phyloP scores from a whole-genome alignment of 2,888 invertebrate species.

The Eupithecia pulchellata region DNA sequence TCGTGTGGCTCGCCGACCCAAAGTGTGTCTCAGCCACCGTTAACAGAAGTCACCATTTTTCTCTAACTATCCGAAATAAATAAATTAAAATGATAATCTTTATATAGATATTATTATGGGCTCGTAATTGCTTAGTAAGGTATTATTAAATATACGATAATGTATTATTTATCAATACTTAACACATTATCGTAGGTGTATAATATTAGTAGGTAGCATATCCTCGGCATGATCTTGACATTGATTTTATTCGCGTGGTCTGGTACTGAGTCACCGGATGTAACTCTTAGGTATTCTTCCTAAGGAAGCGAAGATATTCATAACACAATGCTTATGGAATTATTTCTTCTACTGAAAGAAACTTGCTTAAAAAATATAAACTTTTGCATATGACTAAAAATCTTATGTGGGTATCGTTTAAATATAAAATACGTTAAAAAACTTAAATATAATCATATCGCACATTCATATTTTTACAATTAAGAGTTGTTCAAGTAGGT shows the following conservation, averaged over 20 bases:
- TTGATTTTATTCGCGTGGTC: constrained; percentile 56
- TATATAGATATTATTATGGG: too few species aligned
- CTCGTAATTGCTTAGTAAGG: background rate
- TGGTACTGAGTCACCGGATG: constrained; percentile 62
- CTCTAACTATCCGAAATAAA: too few species aligned
- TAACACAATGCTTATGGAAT: constrained; percentile 1
- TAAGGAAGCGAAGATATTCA: constrained; percentile 16
- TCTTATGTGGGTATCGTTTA: background rate
- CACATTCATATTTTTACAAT: too few species aligned
- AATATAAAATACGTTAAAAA: background rate
- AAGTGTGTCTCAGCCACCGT: too few species aligned
- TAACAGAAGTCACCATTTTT: too few species aligned
- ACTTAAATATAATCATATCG: background rate
- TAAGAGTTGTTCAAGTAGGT: too few species aligned
- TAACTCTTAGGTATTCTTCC: constrained; percentile 35
- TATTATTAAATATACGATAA: too few species aligned
- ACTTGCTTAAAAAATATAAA: background rate
- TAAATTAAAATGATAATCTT: too few species aligned
- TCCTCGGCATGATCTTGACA: constrained; percentile 60
- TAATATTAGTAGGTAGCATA: background rate
- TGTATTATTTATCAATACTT: background rate
- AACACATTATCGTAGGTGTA: background rate
- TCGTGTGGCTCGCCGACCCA: too few species aligned
- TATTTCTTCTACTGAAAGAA: background rate
- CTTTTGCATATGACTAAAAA: background rate